Evolutionary conservation across 2,888 invertebrate genomes (phyloP), one percentile per base, ranked within the genome.

Genomic region (Dasypolia templi): DNA sequence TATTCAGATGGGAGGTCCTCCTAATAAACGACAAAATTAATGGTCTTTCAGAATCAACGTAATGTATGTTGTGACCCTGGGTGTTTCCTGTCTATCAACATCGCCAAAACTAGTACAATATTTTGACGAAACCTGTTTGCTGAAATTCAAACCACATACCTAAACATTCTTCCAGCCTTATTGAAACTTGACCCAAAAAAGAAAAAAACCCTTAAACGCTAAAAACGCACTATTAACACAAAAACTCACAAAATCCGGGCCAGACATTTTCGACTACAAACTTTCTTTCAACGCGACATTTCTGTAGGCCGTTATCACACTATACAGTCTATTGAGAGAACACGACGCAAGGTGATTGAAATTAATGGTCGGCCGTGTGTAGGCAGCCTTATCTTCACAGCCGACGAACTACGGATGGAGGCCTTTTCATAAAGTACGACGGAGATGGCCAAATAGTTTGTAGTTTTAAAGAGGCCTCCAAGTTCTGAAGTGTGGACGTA

Each of bases 331-430:
- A 82, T 82, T 79, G 75, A 82, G 72, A 65, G 88, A 87, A 82
- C 82, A 86, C 88, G 90, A 88, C 89, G 87, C 87, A 83, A 85
- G 86, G 93, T 94, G 95, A 95, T 95, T 94, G 95, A 95, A 94
- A 95, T 94, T 94, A 94, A 95, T 94, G 93, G 91, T 86, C 61
- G 73, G 55, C 77, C 75, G 86, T 89, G 88, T 90, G 89, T 68
- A 84, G 73, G 82, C 85, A 84, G 89, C 90, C 92, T 93, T 94
- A 94, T 95, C 95, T 91, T 46, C 81, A 89, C 89, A 91, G 92
- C 93, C 89, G 87, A 87, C 89, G 89, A 91, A 92, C 91, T 91
- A 89, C 89, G 80, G 59, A 55, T 58, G 61, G 68, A 79, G 81
- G 84, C 87, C 91, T 88, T 91, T 92, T 89, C 88, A 89, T 87